Evolutionary conservation across 2,888 invertebrate species (phyloP).

Genomic region (Andrena dorsata): DNA sequence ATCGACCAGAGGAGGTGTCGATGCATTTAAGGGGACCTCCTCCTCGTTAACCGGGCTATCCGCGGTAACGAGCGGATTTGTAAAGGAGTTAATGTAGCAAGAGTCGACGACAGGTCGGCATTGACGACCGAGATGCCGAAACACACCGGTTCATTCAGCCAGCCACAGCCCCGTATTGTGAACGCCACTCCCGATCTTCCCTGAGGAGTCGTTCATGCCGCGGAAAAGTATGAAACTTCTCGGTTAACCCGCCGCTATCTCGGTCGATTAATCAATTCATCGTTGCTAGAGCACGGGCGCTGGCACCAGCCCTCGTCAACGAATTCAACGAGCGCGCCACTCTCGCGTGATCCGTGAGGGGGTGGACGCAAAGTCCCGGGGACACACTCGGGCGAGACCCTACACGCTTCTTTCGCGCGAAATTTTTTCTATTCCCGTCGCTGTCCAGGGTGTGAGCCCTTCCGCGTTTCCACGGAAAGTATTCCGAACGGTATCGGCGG

Average conservation of each 20-base stretch:
- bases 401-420: slow-evolving; percentile 54
- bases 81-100: slow-evolving; percentile 78
- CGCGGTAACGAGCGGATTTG: slow-evolving; percentile 73
- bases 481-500: slow-evolving; percentile 53
- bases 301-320: not conserved
- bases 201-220: slow-evolving; percentile 43
- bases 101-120: slow-evolving; percentile 78
- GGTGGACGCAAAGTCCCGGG: too few species aligned
- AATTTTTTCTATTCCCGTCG: slow-evolving; percentile 72
- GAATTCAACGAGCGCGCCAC: not conserved
- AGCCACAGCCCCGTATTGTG: slow-evolving; percentile 76
- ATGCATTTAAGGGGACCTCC: slow-evolving; percentile 71
- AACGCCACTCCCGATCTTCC: slow-evolving; percentile 35
- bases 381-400: not conserved
- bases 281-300: not conserved
- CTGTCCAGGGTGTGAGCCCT: slow-evolving; percentile 60
- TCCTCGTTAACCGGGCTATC: slow-evolving; percentile 68
- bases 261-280: slow-evolving; percentile 42
- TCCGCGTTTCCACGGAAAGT: slow-evolving; percentile 78
- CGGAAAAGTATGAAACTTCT: slow-evolving; percentile 46
- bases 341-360: too few species aligned
- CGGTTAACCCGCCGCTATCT: slow-evolving; percentile 13
- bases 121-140: slow-evolving; percentile 75
- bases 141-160: slow-evolving; percentile 78
- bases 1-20: slow-evolving; percentile 66